phyloP scores from a whole-genome alignment of 2,113 vertebrate genomes.

The Psittacara wagleri region DNA sequence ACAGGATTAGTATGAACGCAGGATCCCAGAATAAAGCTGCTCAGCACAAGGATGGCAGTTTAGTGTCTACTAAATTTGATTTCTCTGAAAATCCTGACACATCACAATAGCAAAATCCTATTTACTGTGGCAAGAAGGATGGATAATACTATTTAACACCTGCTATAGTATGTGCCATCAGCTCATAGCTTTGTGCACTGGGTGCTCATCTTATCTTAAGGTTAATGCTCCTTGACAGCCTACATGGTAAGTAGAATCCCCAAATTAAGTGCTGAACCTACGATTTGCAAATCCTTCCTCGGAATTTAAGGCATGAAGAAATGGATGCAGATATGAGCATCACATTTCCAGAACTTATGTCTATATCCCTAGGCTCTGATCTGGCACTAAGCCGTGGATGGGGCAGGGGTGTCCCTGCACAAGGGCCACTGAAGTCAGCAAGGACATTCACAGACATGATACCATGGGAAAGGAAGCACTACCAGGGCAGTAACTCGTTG shows the following conservation, averaged over 20 bases:
- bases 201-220: conserved; percentile 77
- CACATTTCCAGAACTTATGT: background rate
- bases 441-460: rapidly evolving
- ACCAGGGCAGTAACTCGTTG: background rate
- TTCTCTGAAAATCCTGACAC: conserved; percentile 82
- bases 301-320: conserved; percentile 5
- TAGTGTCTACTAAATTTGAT: conserved; percentile 82
- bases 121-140: conserved; percentile 80
- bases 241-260: conserved; percentile 68
- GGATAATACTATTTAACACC: conserved; percentile 85
- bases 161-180: conserved; percentile 68
- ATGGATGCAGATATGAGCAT: conserved; percentile 38
- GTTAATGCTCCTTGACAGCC: conserved; percentile 80
- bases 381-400: background rate
- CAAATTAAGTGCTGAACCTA: conserved; percentile 73
- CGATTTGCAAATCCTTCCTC: conserved; percentile 71
- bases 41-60: conserved; percentile 76
- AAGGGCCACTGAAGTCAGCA: background rate
- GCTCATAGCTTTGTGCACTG: conserved; percentile 71
- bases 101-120: conserved; percentile 85
- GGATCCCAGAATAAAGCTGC: conserved; percentile 80
- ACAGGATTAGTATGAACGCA: conserved; percentile 77
- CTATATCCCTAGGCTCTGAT: background rate
- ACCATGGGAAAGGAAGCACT: background rate
- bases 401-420: background rate